Evolutionary conservation across 1,140 invertebrate genomes (phyloP).

Genomic region (Bradysia coprophila): DNA sequence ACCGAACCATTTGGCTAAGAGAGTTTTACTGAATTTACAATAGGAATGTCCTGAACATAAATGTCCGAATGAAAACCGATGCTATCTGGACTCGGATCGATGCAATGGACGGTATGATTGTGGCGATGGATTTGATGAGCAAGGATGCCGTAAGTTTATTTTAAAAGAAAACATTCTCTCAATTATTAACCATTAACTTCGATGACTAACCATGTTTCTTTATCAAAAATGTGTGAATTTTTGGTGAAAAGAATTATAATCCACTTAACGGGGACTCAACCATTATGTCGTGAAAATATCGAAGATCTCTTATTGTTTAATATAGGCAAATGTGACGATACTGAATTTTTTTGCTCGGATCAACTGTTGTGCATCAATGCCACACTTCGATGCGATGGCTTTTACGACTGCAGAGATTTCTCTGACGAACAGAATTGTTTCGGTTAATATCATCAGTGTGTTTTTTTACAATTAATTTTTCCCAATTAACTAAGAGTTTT

Average conservation of each 20-base stretch:
- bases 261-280: too few relatives aligned
- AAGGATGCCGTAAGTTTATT: slow-evolving; percentile 32
- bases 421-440: slow-evolving; percentile 81
- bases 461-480: neutral
- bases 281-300: too few relatives aligned
- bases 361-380: slow-evolving; percentile 43
- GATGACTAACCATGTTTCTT: too few relatives aligned
- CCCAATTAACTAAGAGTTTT: neutral
- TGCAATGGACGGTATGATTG: slow-evolving; percentile 39
- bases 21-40: neutral
- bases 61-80: slow-evolving; percentile 16
- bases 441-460: slow-evolving; percentile 14
- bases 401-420: slow-evolving; percentile 76
- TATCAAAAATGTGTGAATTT: too few relatives aligned
- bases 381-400: slow-evolving; percentile 62
- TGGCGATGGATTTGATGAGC: slow-evolving; percentile 37
- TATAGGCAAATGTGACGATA: slow-evolving; percentile 24
- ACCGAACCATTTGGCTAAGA: neutral
- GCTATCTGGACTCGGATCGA: slow-evolving; percentile 17
- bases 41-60: slow-evolving; percentile 15
- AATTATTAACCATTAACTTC: slow-evolving; percentile 1
- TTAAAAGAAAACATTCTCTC: too few relatives aligned
- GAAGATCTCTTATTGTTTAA: neutral
- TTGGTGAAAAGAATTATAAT: too few relatives aligned
- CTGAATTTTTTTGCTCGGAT: slow-evolving; percentile 42